phyloP scores from a whole-genome alignment of 2,888 invertebrate genomes.

The Macrosoma leucophasiata region DNA sequence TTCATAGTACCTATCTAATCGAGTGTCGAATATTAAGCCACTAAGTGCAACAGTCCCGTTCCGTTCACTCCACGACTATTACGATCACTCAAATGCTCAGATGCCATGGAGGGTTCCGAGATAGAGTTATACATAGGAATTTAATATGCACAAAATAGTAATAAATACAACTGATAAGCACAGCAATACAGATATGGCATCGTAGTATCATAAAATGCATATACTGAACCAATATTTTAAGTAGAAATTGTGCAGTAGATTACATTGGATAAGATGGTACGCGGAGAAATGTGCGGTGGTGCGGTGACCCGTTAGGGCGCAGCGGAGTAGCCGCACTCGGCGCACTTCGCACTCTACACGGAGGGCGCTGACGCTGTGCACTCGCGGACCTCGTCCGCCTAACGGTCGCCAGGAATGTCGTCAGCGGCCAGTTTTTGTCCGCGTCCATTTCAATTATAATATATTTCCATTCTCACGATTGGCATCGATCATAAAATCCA shows the following conservation, averaged over 20 bases:
- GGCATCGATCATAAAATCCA: constrained; percentile 37
- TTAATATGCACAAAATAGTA: too few relatives aligned
- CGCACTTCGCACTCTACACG: too few relatives aligned
- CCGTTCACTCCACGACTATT: constrained; percentile 15
- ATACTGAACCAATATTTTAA: too few relatives aligned
- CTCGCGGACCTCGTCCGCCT: constrained; percentile 46
- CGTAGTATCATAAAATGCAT: too few relatives aligned
- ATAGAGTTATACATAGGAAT: too few relatives aligned
- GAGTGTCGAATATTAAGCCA: constrained; percentile 37
- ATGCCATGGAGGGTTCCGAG: too few relatives aligned
- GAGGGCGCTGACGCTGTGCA: constrained; percentile 24
- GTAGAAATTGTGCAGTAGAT: too few relatives aligned
- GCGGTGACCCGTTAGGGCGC: constrained; percentile 43
- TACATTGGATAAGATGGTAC: too few relatives aligned
- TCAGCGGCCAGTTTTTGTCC: constrained; percentile 57
- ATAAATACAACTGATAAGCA: too few relatives aligned
- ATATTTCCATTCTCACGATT: constrained; percentile 41
- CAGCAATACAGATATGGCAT: too few relatives aligned
- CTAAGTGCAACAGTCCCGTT: constrained; percentile 36
- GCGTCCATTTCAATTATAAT: constrained; percentile 49
- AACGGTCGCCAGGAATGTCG: constrained; percentile 67
- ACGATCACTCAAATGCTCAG: too few relatives aligned
- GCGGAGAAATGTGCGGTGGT: constrained; percentile 29
- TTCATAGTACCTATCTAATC: constrained; percentile 37
- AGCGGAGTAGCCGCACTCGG: constrained; percentile 29